These are phyloP conservation scores for Rhinophrynus dorsalis DNA, from an alignment of 2,797 vertebrate species.

Conservation along the genomic window DNA sequence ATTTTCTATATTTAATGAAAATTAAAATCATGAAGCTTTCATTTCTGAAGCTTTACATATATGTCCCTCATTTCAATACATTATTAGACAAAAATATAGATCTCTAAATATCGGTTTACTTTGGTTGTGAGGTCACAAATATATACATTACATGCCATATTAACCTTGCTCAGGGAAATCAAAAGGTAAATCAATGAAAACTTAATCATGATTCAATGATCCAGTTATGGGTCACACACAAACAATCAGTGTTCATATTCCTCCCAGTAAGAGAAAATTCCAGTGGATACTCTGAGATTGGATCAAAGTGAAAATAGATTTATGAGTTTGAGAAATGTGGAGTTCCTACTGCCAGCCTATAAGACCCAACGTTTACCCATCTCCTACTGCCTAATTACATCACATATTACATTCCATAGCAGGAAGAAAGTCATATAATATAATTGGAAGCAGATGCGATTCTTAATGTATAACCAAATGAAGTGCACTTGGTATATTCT, in stretches of 20 bases:
- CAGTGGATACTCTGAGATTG: neutral
- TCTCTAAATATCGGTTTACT: neutral
- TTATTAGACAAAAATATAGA: neutral
- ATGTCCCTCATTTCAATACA: neutral
- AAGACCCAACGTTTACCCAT: slow-evolving; percentile 1
- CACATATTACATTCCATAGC: slow-evolving; percentile 30
- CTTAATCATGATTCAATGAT: neutral
- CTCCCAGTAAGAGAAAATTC: neutral
- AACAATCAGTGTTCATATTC: too few species aligned
- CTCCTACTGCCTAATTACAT: slow-evolving; percentile 12
- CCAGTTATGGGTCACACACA: neutral
- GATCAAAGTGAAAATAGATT: neutral
- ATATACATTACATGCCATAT: neutral
- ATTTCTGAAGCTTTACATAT: too few species aligned
- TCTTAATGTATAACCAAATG: slow-evolving; percentile 18
- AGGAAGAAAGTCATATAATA: slow-evolving; percentile 26
- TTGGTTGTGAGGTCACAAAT: neutral
- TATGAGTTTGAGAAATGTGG: neutral
- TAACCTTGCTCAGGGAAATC: neutral
- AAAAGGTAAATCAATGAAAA: neutral
- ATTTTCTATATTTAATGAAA: too few species aligned
- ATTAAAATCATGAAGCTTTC: too few species aligned
- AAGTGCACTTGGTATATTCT: slow-evolving; percentile 11
- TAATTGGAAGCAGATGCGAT: slow-evolving; percentile 19
- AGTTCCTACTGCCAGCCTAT: neutral